Base-by-base conservation (phyloP, 2,888 invertebrate species). In the Andricus curvator region DNA sequence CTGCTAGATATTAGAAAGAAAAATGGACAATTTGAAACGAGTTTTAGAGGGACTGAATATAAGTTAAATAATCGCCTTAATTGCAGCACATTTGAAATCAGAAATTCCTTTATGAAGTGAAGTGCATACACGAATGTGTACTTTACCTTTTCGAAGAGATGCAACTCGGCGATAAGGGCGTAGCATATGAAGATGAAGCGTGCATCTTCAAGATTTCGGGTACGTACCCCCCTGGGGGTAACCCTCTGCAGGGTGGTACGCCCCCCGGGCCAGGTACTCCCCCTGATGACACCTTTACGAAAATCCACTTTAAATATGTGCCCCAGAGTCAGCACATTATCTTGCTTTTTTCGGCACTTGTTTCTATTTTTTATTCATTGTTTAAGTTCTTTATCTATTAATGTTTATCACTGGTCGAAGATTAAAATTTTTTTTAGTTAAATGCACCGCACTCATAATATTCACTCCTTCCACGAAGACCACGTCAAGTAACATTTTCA, bases 111-210 rank as follows among this genome's bases (percentile, higher is more conserved):
- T 41, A 22, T 80, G n/a, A n/a, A 17, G 13, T 33, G 9, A 56
- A 48, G 25, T 68, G 17, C 44, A 44, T 48, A n/a, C 9, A 13
- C n/a, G 41, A 41, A 41, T 13, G 17, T n/a, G 48, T 74, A 65
- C 74, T 86, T 93, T 92, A 96, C 96, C 95, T 95, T 94, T 92
- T 96, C 96, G 90, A 96, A 96, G 89, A 94, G 93, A 82, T 92
- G 93, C 84, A 96, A 94, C 88, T 95, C 94, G 15, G 94, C 94
- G 88, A 95, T 93, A 85, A 96, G 93, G 82, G 94, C 93, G 90
- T 94, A 95, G 91, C 95, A 95, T 88, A 96, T 93, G 89, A 95
- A 95, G 87, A 96, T 93, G 91, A 94, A 96, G 85, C 95, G 93
- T 15, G 95, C 95, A 88, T 95, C 95, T 86, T 95, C 95, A 86